phyloP scores from a whole-genome alignment of 2,888 invertebrate genomes.

The Lamproptera curius region DNA sequence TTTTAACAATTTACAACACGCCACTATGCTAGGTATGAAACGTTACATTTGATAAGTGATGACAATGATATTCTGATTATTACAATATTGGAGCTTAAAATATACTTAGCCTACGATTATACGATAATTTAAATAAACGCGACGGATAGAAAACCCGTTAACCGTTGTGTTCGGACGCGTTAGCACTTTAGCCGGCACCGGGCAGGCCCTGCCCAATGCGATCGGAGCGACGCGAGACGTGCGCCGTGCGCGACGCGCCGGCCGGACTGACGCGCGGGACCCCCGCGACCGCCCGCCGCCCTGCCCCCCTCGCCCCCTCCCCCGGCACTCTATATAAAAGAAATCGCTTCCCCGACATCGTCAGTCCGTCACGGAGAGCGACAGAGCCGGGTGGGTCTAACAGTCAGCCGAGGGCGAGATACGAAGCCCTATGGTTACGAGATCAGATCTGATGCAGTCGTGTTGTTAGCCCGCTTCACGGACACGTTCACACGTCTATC shows the following conservation, averaged over 20 bases:
- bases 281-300: conserved; percentile 60
- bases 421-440: conserved; percentile 75
- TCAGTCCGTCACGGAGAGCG: conserved; percentile 74
- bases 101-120: conserved; percentile 15
- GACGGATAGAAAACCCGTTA: conserved; percentile 1
- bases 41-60: background rate
- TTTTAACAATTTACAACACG: conserved; percentile 7
- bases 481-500: conserved; percentile 38
- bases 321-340: conserved; percentile 68
- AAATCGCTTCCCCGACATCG: conserved; percentile 54
- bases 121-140: conserved; percentile 22
- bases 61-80: conserved; percentile 4
- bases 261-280: conserved; percentile 65
- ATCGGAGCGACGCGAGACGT: conserved; percentile 41
- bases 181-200: conserved; percentile 7
- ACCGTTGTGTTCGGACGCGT: background rate
- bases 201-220: conserved; percentile 47
- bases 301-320: conserved; percentile 55
- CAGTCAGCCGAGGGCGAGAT: conserved; percentile 64
- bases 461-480: conserved; percentile 51
- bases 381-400: conserved; percentile 71
- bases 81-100: too few relatives aligned
- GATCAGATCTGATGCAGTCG: conserved; percentile 76
- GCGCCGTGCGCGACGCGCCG: conserved; percentile 41
- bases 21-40: background rate